A percentile compares a stretch with the other conserved stretches of the same genome.
These are phyloP conservation scores for Erythrocebus patas DNA, from an alignment of 2,113 vertebrate genomes.

Conservation along the genomic window DNA sequence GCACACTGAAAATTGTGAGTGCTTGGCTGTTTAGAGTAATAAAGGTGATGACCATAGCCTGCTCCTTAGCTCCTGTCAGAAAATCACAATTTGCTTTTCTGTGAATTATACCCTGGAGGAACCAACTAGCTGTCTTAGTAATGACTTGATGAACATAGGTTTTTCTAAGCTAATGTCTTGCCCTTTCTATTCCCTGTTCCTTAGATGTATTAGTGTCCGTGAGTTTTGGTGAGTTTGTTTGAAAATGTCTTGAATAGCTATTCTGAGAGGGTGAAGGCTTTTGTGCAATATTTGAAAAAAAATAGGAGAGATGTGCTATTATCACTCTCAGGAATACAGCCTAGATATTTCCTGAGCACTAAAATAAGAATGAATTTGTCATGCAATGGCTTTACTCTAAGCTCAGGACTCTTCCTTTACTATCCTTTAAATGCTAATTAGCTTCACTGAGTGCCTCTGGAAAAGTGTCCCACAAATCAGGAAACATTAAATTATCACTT, in stretches of 20 bases:
- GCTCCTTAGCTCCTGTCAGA: neutral
- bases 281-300: neutral
- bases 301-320: neutral
- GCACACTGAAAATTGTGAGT: neutral
- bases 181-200: neutral
- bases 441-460: neutral
- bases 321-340: neutral
- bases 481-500: neutral
- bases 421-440: constrained; percentile 12
- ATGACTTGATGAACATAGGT: constrained; percentile 5
- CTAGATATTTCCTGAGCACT: neutral
- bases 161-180: neutral
- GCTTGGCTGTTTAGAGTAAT: neutral
- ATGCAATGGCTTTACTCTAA: neutral
- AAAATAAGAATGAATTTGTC: constrained; percentile 4
- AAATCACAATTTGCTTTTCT: neutral
- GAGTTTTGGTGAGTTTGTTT: neutral
- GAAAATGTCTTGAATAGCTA: constrained; percentile 1
- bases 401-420: neutral
- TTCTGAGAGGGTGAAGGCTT: neutral
- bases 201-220: neutral
- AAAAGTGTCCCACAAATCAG: constrained; percentile 22
- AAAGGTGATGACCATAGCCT: neutral
- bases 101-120: constrained; percentile 9
- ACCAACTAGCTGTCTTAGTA: neutral